Conservation (phyloP, 1,140 invertebrate species). For the Sarcophaga bullata region DNA sequence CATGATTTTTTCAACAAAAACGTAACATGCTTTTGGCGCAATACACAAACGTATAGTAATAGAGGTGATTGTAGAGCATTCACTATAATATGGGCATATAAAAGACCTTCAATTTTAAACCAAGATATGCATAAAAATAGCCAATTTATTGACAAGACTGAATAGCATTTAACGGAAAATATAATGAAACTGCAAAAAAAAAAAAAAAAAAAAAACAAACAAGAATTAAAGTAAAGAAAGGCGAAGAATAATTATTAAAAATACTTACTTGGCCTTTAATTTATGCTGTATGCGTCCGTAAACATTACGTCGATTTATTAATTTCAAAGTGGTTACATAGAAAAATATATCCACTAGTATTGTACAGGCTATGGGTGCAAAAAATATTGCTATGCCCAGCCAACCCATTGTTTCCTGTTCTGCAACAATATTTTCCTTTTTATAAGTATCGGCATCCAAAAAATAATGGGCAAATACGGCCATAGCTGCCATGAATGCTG, state of each 20-base stretch:
- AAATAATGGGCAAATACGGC: conserved; percentile 84
- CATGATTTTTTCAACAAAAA: conserved; percentile 81
- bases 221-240: not conserved
- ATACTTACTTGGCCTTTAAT: conserved; percentile 77
- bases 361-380: conserved; percentile 80
- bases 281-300: conserved; percentile 87
- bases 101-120: conserved; percentile 74
- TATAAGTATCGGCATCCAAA: conserved; percentile 74
- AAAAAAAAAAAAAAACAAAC: conserved; percentile 16
- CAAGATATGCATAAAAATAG: conserved; percentile 78
- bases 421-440: conserved; percentile 66
- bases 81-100: conserved; percentile 78
- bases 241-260: too few species aligned
- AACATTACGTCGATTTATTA: conserved; percentile 80
- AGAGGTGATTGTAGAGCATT: conserved; percentile 79
- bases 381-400: conserved; percentile 82
- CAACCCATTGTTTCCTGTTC: conserved; percentile 78
- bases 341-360: conserved; percentile 82
- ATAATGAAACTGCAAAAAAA: conserved; percentile 75
- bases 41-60: conserved; percentile 79
- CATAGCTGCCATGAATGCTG: conserved; percentile 73
- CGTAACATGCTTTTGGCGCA: conserved; percentile 79
- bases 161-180: conserved; percentile 75
- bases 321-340: conserved; percentile 79
- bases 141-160: conserved; percentile 79